These are phyloP conservation scores for Vimba vimba DNA, from an alignment of 2,113 vertebrate species.

Conservation along the genomic window DNA sequence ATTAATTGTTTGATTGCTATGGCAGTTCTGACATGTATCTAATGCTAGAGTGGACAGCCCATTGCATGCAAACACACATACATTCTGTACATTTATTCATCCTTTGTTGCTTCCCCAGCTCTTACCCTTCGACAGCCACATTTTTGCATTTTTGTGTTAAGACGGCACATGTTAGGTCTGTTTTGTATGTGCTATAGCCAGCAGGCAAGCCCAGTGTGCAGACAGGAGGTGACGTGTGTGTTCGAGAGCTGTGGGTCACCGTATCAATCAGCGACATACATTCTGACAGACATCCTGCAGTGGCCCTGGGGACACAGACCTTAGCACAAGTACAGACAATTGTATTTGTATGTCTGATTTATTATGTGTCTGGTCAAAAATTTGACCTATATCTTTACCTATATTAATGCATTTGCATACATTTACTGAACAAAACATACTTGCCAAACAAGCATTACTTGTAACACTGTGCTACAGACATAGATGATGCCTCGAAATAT, in stretches of 20 bases:
- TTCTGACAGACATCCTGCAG: conserved; percentile 28
- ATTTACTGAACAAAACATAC: too few relatives aligned
- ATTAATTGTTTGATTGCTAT: too few relatives aligned
- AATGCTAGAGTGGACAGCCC: too few relatives aligned
- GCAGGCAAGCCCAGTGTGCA: not conserved
- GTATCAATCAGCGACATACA: conserved; percentile 40
- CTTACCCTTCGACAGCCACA: not conserved
- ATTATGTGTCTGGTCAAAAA: too few relatives aligned
- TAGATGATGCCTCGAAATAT: too few relatives aligned
- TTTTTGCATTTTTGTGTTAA: not conserved
- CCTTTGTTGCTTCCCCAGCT: not conserved
- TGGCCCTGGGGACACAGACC: conserved; percentile 25
- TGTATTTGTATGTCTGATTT: too few relatives aligned
- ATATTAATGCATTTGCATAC: too few relatives aligned
- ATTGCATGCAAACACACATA: conserved; percentile 35
- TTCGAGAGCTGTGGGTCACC: conserved; percentile 5
- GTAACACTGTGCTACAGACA: too few relatives aligned
- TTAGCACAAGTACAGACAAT: too few relatives aligned
- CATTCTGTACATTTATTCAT: not conserved
- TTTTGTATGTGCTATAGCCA: not conserved
- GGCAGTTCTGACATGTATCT: too few relatives aligned
- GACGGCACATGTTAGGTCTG: not conserved
- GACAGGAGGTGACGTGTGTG: conserved; percentile 4
- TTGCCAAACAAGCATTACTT: too few relatives aligned
- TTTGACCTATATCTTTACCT: too few relatives aligned